Evolutionary conservation across 2,888 invertebrate genomes (phyloP).

Genomic region (Theretra japonica): DNA sequence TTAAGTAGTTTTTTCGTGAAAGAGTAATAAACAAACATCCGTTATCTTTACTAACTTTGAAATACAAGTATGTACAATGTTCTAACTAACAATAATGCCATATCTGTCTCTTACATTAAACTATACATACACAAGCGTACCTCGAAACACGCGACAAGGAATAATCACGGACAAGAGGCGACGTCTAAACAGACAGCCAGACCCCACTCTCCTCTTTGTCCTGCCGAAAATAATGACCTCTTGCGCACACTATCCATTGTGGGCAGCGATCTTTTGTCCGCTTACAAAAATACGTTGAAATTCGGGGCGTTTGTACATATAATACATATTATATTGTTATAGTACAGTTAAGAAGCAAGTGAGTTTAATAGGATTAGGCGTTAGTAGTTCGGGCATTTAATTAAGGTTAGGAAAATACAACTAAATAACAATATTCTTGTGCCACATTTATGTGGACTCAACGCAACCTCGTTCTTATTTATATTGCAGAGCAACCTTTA

Average conservation of each 20-base stretch:
- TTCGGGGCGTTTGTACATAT: background rate
- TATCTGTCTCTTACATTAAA: background rate
- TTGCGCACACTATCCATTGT: background rate
- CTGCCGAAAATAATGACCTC: constrained; percentile 13
- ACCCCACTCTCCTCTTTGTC: constrained; percentile 15
- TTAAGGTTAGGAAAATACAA: background rate
- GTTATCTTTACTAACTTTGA: too few species aligned
- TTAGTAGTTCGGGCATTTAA: background rate
- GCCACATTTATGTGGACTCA: too few species aligned
- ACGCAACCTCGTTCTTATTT: too few species aligned
- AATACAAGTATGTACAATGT: too few species aligned
- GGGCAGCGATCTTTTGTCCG: background rate
- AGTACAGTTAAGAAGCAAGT: background rate
- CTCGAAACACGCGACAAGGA: background rate
- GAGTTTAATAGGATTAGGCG: too few species aligned
- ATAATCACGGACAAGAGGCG: background rate
- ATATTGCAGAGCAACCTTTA: too few species aligned
- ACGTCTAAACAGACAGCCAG: background rate
- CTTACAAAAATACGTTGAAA: constrained; percentile 3
- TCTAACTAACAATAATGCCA: background rate
- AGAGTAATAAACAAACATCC: too few species aligned
- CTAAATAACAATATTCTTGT: too few species aligned
- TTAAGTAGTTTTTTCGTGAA: too few species aligned
- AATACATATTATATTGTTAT: too few species aligned
- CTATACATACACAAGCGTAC: background rate